Evolutionary conservation across 2,113 vertebrate species (phyloP).

Genomic region (Pangasianodon hypophthalmus): DNA sequence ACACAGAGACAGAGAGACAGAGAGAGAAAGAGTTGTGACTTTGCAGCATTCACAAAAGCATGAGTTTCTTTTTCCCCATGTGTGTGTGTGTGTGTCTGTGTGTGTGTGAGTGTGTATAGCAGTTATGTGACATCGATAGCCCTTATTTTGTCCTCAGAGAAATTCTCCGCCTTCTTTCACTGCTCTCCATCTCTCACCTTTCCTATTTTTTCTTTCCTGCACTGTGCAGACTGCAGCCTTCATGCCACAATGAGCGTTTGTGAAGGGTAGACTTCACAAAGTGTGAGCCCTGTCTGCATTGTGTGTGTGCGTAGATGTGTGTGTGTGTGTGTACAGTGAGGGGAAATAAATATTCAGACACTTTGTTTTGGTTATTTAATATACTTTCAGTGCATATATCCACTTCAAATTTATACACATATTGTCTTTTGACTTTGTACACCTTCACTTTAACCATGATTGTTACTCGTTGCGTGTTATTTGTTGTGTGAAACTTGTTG

Average conservation of each 20-base stretch:
- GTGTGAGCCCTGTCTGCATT: constrained; percentile 6
- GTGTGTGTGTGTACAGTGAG: background rate
- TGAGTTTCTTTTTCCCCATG: background rate
- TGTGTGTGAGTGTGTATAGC: constrained; percentile 39
- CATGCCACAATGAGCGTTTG: constrained; percentile 57
- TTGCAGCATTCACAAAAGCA: background rate
- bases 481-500: background rate
- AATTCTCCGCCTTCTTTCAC: constrained; percentile 40
- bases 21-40: background rate
- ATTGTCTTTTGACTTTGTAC: no score
- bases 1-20: background rate
- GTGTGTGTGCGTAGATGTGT: background rate
- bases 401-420: no score
- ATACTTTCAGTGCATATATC: background rate
- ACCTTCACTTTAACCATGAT: background rate
- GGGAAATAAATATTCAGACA: background rate
- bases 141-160: constrained; percentile 47
- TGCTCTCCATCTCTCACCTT: constrained; percentile 24
- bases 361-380: background rate
- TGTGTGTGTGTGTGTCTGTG: constrained; percentile 13
- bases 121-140: constrained; percentile 51
- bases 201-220: constrained; percentile 19
- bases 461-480: background rate
- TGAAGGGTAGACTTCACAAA: constrained; percentile 45
- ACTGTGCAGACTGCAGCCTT: constrained; percentile 44